Evolutionary conservation across 2,888 invertebrate genomes (phyloP).

Genomic region (Rhagonycha lutea): DNA sequence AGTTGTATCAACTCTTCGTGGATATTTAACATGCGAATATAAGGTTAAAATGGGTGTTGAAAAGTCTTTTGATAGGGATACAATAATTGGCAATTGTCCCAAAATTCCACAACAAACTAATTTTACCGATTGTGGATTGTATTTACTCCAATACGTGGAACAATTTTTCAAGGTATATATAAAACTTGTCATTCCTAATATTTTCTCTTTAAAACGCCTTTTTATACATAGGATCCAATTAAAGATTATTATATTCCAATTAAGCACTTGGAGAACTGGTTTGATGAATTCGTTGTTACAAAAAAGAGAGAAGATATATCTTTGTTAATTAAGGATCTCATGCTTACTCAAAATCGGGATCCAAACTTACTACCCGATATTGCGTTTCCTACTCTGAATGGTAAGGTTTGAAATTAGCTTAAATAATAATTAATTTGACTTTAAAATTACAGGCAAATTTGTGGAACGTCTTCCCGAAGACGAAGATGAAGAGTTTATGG

Average conservation of each 20-base stretch:
- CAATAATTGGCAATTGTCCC: slow-evolving; percentile 84
- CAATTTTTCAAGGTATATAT: slow-evolving; percentile 89
- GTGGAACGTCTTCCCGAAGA: slow-evolving; percentile 45
- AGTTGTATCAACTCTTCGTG: slow-evolving; percentile 87
- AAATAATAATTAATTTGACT: neutral
- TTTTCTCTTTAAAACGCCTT: neutral
- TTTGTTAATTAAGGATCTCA: slow-evolving; percentile 73
- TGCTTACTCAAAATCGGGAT: slow-evolving; percentile 73
- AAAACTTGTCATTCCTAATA: neutral
- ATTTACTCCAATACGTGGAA: slow-evolving; percentile 94
- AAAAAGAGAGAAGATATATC: slow-evolving; percentile 87
- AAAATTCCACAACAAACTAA: slow-evolving; percentile 98
- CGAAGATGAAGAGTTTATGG: slow-evolving; percentile 33
- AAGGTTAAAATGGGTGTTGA: slow-evolving; percentile 68
- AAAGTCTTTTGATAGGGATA: slow-evolving; percentile 77
- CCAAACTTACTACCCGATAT: slow-evolving; percentile 71
- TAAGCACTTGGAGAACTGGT: slow-evolving; percentile 82
- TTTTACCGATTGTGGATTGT: slow-evolving; percentile 95
- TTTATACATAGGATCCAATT: slow-evolving; percentile 71
- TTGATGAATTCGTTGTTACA: slow-evolving; percentile 80
- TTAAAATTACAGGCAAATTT: slow-evolving; percentile 59
- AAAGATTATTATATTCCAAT: slow-evolving; percentile 83
- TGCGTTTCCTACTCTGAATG: slow-evolving; percentile 76
- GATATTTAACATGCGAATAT: slow-evolving; percentile 88
- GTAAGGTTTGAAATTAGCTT: slow-evolving; percentile 51